Evolutionary conservation across 2,888 invertebrate species (phyloP).

Genomic region (Tricholauxania praeusta): DNA sequence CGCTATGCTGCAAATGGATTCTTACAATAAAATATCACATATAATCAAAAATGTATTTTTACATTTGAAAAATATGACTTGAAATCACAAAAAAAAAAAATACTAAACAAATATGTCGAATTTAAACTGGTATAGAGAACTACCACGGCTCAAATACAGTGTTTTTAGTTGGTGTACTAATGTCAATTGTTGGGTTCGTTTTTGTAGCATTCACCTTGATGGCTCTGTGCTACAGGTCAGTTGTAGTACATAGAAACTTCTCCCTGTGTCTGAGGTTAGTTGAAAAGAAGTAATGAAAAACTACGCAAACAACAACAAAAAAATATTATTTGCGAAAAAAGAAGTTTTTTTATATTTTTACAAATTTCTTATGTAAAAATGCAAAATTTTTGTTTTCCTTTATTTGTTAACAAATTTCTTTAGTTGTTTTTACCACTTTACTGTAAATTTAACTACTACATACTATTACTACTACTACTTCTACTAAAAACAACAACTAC

Average conservation of each 20-base stretch:
- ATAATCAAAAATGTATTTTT: conserved; percentile 3
- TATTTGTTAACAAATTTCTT: conserved; percentile 27
- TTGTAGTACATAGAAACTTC: conserved; percentile 99
- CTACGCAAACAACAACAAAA: conserved; percentile 55
- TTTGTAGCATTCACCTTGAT: conserved; percentile 98
- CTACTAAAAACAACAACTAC: no score
- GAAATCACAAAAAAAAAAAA: conserved; percentile 18
- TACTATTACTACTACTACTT: no score
- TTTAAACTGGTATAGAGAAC: conserved; percentile 79
- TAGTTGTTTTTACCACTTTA: no score
- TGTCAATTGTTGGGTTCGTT: conserved; percentile 99
- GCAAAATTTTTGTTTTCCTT: conserved; percentile 42
- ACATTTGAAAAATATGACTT: not conserved
- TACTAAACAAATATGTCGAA: conserved; percentile 13
- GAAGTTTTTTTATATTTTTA: not conserved
- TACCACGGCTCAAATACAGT: conserved; percentile 98
- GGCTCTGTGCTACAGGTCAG: conserved; percentile 99
- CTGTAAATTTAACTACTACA: no score
- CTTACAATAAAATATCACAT: not conserved
- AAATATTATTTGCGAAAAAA: conserved; percentile 40
- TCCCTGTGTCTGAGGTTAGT: conserved; percentile 99
- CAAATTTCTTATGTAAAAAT: conserved; percentile 3
- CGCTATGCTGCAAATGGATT: no score
- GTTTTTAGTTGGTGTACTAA: conserved; percentile 97
- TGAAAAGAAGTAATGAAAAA: conserved; percentile 81